These are phyloP conservation scores for Odontothrips loti DNA, from an alignment of 2,888 invertebrate species.

Conservation along the genomic window DNA sequence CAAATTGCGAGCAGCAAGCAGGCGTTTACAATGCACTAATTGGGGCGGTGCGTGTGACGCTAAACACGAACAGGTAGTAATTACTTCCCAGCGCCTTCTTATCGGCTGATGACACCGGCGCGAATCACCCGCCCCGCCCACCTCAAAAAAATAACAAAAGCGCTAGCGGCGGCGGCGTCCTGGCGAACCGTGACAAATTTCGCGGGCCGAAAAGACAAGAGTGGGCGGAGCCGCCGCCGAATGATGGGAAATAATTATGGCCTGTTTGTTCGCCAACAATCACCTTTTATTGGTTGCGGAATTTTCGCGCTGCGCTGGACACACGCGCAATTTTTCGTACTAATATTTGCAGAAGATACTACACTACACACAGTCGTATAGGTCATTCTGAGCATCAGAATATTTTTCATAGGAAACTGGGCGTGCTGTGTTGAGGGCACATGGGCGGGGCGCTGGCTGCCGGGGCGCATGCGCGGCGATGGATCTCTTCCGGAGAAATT, in stretches of 20 bases:
- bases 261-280: too few relatives aligned
- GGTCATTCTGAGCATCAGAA: too few relatives aligned
- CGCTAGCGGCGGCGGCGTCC: background rate
- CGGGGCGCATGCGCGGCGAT: background rate
- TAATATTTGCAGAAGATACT: too few relatives aligned
- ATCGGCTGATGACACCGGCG: background rate
- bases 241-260: too few relatives aligned
- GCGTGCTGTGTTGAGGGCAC: background rate
- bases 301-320: too few relatives aligned
- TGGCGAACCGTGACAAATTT: background rate
- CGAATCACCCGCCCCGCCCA: background rate
- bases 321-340: too few relatives aligned
- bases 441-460: background rate
- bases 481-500: constrained; percentile 26
- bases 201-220: too few relatives aligned
- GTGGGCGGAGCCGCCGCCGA: too few relatives aligned
- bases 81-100: background rate
- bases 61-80: background rate
- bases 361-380: too few relatives aligned
- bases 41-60: background rate
- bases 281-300: too few relatives aligned
- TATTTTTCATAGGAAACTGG: too few relatives aligned
- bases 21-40: background rate
- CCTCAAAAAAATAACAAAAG: background rate
- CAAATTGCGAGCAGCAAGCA: background rate